Percentiles rank a stretch among this genome's conserved stretches.
Conservation (phyloP, 2,113 vertebrate species). For the Bos taurus region ARS-UCD2.0 NC_037328.1:145937501-145938000, state of each 20-base stretch:
- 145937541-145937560: constrained; percentile 87
- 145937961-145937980: background rate
- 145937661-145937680: background rate
- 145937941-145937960: background rate
- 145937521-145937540: constrained; percentile 85
- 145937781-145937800: too few relatives aligned
- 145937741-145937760: background rate
- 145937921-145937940: background rate
- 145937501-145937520: constrained; percentile 83
- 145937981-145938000: background rate
- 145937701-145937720: background rate
- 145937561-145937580: constrained; percentile 78
- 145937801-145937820: background rate
- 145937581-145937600: background rate
- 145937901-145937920: background rate
- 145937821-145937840: background rate
- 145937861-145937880: background rate
- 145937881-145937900: background rate
- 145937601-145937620: background rate
- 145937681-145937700: background rate
- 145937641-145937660: background rate
- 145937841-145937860: background rate
- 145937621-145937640: background rate
- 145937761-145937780: background rate
- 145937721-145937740: background rate